Base-by-base conservation (phyloP, 2,113 vertebrate species). In the Microtus oregoni region DNA sequence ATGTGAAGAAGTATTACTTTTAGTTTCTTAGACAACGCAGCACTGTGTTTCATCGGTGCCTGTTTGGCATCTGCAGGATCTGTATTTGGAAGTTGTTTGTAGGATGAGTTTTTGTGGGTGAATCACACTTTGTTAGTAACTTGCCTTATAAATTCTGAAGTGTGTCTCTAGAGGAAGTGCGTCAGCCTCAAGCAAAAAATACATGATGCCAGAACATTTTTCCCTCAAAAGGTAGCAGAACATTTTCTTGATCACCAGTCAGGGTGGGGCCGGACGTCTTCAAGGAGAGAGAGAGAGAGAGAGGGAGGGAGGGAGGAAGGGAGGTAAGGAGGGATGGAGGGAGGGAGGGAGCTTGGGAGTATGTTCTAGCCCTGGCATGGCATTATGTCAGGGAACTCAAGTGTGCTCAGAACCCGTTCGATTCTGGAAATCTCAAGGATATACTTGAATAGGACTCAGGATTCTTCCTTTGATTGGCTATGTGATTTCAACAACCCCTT, bases 151-250 rank as follows among this genome's bases (percentile, higher is more conserved):
- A 68, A 90, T 97, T 96, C 86, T 44, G 63, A 79, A 97, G 52
- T 81, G 14, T 94, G 24, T 96, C 79, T 91, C 63, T 92, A 79
- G 96, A 96, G 92, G 96, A 93, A 94, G 93, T 95, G 81, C n/a
- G 86, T 90, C 44, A 82, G 7, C 65, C 41, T 67, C 2, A 35
- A 85, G 86, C 11, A 95, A 85, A 96, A 89, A 55, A 11, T 41
- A 61, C 52, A 92, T 93, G 75, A 76, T 63, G 55, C 20, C 9
- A 44, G 67, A 85, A 77, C 93, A 12, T 72, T 97, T 94, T 92
- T 92, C 58, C 65, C 7, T 92, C 50, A 88, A 85, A 93, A 92
- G 90, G 58, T 55, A 87, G 12, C 38, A 85, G 83, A 83, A n/a
- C 79, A 90, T 90, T 90, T 97, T 94, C 63, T 91, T 93, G 94